phyloP scores from a whole-genome alignment of 2,113 vertebrate genomes.

The Varanus salvator region DNA sequence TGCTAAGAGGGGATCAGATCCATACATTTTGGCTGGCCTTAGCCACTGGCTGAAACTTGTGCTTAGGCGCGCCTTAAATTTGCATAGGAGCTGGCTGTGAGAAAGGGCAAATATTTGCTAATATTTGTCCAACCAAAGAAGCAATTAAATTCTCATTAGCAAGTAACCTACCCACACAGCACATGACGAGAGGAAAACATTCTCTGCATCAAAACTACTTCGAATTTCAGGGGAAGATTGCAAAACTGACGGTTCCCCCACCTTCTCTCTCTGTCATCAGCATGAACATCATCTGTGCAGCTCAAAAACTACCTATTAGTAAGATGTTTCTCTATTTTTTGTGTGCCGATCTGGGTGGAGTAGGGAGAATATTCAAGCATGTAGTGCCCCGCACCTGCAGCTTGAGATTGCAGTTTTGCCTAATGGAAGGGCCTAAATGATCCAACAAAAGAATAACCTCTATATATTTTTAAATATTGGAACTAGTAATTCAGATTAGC shows the following conservation, averaged over 20 bases:
- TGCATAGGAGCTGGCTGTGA: neutral
- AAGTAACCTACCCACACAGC: neutral
- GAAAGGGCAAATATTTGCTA: neutral
- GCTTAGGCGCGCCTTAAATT: neutral
- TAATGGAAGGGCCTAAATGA: neutral
- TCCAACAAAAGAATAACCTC: neutral
- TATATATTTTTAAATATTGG: neutral
- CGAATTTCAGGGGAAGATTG: too few species aligned
- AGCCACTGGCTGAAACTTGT: neutral
- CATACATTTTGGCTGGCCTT: neutral
- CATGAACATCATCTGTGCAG: too few species aligned
- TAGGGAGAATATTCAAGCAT: neutral
- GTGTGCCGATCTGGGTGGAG: too few species aligned
- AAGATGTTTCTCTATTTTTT: neutral
- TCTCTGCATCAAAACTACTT: neutral
- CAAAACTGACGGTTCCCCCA: neutral
- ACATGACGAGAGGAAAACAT: neutral
- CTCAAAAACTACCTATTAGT: neutral
- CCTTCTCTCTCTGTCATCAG: too few species aligned
- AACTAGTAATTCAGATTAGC: neutral
- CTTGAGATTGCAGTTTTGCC: neutral
- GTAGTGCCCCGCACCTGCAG: neutral
- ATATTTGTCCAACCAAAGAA: neutral
- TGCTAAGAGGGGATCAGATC: neutral
- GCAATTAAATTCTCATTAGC: too few species aligned